Evolutionary conservation across 2,888 invertebrate species (phyloP), one percentile per base, ranked within the genome.

Genomic region (Parnassius apollo): DNA sequence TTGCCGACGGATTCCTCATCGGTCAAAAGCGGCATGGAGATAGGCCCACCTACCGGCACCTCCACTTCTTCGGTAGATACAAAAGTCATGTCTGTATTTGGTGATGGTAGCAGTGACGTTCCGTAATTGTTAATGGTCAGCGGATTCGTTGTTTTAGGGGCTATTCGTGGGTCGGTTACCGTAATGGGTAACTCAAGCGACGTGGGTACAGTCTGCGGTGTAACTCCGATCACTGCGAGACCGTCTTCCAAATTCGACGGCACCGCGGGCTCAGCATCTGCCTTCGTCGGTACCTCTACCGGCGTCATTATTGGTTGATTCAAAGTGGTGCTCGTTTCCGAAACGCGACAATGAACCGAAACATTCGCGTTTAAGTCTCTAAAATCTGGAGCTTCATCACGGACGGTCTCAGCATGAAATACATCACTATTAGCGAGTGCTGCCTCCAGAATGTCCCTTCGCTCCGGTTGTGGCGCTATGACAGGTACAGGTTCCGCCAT

Each of bases 231-330:
- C 1, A 93, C 93, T 1, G 93, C 93, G 13, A 94, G 82, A 52
- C 93, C 93, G 62, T 91, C 93, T 54, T 93, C 93, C 65, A 94
- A 75, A 71, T 78, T 83, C 7, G 83, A 71, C n/a, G 84, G 77
- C 58, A 84, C 70, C 2, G 82, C 67, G 22, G 83, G 84, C 69
- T 83, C 86, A 22, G 72, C 71, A 63, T 80, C 82, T n/a, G 69
- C 82, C 66, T 86, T 94, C 48, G 93, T 92, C 7, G 96, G 96
- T 35, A 95, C 93, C 81, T 96, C 96, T 42, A 95, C 84, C 0
- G 96, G 95, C 1, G 96, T 95, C 96, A 96, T 96, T 59, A 96
- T 96, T 0, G 96, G 95, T 81, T 95, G 96, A 76, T 96, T 93
- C 13, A 96, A 88, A 11, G 95, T 93, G 4, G 95, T 92, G 70